These are phyloP conservation scores for Pseudocheirus occidentalis DNA, from an alignment of 2,797 vertebrate species.

Conservation along the genomic window DNA sequence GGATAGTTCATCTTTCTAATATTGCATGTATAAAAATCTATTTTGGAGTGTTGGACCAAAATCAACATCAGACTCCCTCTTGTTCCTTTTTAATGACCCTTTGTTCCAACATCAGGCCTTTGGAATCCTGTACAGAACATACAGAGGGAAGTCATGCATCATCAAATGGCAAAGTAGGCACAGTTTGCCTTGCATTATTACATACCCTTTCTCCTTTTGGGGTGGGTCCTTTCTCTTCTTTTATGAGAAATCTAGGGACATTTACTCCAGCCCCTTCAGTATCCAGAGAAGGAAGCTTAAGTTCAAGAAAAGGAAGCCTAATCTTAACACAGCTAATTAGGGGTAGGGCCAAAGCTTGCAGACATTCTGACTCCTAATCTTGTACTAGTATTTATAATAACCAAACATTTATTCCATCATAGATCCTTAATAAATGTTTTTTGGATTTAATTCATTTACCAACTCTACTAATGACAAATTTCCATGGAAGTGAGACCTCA, in stretches of 20 bases:
- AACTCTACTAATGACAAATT: not conserved
- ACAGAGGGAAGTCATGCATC: not conserved
- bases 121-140: not conserved
- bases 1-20: not conserved
- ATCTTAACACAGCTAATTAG: not conserved
- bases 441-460: not conserved
- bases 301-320: conserved; percentile 6
- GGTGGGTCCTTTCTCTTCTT: not conserved
- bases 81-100: conserved; percentile 6
- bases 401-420: not conserved
- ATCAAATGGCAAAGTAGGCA: not conserved
- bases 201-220: not conserved
- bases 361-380: not conserved
- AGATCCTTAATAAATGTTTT: not conserved
- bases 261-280: conserved; percentile 1
- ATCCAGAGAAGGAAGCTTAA: conserved; percentile 26
- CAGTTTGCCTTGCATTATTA: not conserved
- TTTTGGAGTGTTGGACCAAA: conserved; percentile 26
- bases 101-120: not conserved
- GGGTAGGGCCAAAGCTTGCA: not conserved
- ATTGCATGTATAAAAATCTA: conserved; percentile 29
- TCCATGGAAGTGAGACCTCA: not conserved
- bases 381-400: not conserved
- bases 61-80: conserved; percentile 3
- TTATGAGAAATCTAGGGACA: conserved; percentile 32